phyloP scores from a whole-genome alignment of 2,113 vertebrate genomes.

The Glaucomys volans region DNA sequence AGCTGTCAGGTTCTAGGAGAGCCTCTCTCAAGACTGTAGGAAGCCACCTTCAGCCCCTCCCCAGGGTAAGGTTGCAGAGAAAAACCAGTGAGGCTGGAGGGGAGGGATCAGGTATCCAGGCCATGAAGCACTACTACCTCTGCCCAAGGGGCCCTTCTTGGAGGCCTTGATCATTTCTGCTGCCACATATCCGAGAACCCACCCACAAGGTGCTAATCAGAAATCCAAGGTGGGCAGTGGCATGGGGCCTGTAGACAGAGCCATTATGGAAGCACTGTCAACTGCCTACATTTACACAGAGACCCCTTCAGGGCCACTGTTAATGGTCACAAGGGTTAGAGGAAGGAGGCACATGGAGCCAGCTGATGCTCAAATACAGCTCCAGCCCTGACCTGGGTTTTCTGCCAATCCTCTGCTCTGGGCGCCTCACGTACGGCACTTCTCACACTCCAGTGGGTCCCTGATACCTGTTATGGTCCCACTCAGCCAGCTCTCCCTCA shows the following conservation, averaged over 20 bases:
- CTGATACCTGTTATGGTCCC: background rate
- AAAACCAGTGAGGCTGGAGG: background rate
- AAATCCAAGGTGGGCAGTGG: background rate
- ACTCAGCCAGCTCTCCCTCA: background rate
- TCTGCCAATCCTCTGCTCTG: rapidly evolving
- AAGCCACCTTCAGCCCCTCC: background rate
- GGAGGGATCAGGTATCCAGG: background rate
- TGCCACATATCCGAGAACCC: background rate
- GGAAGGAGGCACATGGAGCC: background rate
- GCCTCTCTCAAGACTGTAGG: background rate
- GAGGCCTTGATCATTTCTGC: background rate
- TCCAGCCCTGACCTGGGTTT: background rate
- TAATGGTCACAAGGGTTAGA: background rate
- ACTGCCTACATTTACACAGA: background rate
- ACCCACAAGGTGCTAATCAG: rapidly evolving
- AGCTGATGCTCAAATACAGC: rapidly evolving
- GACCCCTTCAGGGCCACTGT: background rate
- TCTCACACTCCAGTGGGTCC: too few relatives aligned
- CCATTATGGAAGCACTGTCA: background rate
- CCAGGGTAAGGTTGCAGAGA: background rate
- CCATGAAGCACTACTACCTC: rapidly evolving
- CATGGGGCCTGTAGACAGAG: background rate
- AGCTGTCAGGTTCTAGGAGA: background rate
- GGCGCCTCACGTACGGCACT: rapidly evolving
- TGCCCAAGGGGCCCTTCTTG: rapidly evolving